Evolutionary conservation across 2,113 vertebrate genomes (phyloP).

Genomic region (Tenrec ecaudatus): DNA sequence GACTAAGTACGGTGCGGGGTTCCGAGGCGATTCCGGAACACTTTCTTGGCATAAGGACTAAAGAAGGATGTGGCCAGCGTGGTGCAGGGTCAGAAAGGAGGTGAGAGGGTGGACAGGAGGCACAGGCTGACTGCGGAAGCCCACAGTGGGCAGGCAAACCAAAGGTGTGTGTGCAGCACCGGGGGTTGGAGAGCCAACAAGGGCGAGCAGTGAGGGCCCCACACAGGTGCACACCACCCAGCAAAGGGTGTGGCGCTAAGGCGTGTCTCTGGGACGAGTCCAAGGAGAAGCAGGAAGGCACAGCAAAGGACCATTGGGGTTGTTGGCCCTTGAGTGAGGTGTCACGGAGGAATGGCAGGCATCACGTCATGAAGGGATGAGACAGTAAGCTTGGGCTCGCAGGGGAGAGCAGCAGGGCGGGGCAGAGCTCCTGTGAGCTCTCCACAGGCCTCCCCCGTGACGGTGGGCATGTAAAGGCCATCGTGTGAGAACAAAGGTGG

Average conservation of each 20-base stretch:
- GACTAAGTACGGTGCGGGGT: not conserved
- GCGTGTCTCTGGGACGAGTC: not conserved
- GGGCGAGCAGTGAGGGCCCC: not conserved
- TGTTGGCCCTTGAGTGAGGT: not conserved
- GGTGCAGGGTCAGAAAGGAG: not conserved
- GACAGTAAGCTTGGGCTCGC: not conserved
- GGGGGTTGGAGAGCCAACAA: not conserved
- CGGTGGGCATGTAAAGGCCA: not conserved
- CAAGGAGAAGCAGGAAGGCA: not conserved
- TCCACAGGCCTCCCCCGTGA: not conserved
- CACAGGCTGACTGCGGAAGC: not conserved
- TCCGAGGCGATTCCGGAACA: slow-evolving; percentile 8
- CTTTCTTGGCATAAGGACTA: not conserved
- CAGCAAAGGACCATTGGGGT: not conserved
- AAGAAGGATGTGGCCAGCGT: not conserved
- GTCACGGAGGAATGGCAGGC: not conserved
- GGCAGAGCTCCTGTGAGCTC: not conserved
- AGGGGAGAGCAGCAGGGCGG: not conserved
- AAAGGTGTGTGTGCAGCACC: accelerated
- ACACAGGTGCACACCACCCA: not conserved
- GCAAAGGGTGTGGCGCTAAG: not conserved
- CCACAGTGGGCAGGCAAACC: not conserved
- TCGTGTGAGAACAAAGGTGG: not conserved
- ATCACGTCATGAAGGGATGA: not conserved
- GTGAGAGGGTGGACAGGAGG: not conserved